These are phyloP conservation scores for Drosophila kepulauana DNA, from an alignment of 1,140 invertebrate species.

Conservation along the genomic window DNA sequence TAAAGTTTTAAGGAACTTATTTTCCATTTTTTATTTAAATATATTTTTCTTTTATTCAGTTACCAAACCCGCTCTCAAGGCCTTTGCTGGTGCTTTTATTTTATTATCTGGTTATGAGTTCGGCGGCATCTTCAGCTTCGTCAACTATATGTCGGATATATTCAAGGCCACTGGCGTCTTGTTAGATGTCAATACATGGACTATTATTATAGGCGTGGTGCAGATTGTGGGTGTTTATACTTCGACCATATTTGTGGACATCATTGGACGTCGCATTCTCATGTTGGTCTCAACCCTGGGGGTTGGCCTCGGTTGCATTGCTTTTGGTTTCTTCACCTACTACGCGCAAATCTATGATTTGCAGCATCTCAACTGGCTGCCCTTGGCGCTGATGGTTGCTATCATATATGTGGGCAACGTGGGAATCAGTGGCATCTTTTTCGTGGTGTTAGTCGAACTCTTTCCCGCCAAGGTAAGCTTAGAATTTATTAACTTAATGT, in stretches of 20 bases:
- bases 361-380: constrained; percentile 68
- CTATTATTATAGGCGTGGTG: constrained; percentile 90
- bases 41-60: constrained; percentile 39
- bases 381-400: constrained; percentile 64
- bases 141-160: constrained; percentile 88
- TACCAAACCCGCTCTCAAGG: constrained; percentile 59
- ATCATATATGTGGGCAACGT: constrained; percentile 70
- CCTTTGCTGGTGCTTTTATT: constrained; percentile 52
- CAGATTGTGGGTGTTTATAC: constrained; percentile 74
- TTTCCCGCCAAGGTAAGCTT: constrained; percentile 74
- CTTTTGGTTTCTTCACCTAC: constrained; percentile 72
- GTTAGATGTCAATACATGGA: constrained; percentile 87
- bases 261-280: constrained; percentile 72
- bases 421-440: constrained; percentile 75
- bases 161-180: constrained; percentile 88
- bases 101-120: constrained; percentile 84
- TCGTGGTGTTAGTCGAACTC: constrained; percentile 73
- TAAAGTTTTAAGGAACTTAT: not conserved
- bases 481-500: not conserved
- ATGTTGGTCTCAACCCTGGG: constrained; percentile 79
- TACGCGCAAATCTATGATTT: constrained; percentile 47
- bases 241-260: constrained; percentile 78
- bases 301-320: constrained; percentile 62
- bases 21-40: not conserved
- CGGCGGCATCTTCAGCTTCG: constrained; percentile 86